Evolutionary conservation across 2,797 vertebrate genomes (phyloP).

Genomic region (Anas bernieri): DNA sequence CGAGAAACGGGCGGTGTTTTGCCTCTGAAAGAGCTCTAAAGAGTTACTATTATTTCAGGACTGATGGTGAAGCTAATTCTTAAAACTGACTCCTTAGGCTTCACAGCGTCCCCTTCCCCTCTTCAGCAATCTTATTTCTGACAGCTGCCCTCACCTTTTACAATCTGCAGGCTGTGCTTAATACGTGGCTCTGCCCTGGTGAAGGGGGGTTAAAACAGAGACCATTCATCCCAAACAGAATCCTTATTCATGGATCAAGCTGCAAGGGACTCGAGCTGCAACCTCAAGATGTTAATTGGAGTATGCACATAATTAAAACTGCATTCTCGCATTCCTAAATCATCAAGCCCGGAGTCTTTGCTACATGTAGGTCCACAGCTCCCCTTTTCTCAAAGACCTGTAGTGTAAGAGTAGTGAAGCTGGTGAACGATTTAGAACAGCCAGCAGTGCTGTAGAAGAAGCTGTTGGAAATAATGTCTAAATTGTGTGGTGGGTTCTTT

Average conservation of each 20-base stretch:
- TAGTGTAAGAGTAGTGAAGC: background rate
- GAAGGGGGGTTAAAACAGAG: background rate
- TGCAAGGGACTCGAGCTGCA: background rate
- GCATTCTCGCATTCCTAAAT: background rate
- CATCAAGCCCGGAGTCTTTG: background rate
- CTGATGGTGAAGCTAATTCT: background rate
- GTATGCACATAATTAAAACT: background rate
- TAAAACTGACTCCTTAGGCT: background rate
- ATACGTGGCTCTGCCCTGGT: background rate
- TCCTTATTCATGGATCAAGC: constrained; percentile 18
- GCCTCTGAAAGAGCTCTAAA: background rate
- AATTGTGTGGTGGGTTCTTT: background rate
- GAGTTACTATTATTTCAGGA: background rate
- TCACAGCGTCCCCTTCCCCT: background rate
- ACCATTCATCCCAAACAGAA: constrained; percentile 43
- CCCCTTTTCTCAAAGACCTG: background rate
- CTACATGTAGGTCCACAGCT: background rate
- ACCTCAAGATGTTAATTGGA: background rate
- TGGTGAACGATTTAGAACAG: background rate
- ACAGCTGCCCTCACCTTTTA: background rate
- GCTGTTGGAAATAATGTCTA: background rate
- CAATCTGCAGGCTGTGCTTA: background rate
- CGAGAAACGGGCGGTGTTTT: background rate
- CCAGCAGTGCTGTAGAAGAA: background rate
- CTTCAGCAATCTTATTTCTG: background rate